Base-by-base conservation (phyloP, 2,888 invertebrate genomes). In the Bellardia pandia region DNA sequence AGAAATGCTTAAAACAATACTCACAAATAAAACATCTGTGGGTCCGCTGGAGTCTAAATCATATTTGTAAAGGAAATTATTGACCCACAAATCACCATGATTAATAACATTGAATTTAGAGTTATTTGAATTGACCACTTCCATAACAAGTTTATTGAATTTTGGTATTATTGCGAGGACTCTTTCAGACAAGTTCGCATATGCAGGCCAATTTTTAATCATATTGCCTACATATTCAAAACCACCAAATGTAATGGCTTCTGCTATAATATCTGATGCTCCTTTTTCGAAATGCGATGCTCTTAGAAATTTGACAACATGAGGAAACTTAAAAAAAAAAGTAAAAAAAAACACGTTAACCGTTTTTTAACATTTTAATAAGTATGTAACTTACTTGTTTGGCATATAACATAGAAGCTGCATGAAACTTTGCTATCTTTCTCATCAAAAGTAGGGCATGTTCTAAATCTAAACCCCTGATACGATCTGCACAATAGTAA, bases 341-440 rank as follows among this genome's bases (percentile, higher is more conserved):
- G 23, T 23, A 23, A 23, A 23, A 23, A 23, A 23, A 23, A 23
- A 23, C 23, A 23, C 23, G 23, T 23, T 23, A 23, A 23, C 23
- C 23, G 23, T 0, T 23, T 23, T 23, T 23, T 23, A 23, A 23
- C 23, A 23, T 23, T 13, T 33, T 13, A 64, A 48, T 37, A 60
- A 33, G 30, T 48, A n/a, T n/a, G n/a, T n/a, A 33, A 79, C 58
- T 86, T 75, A 90, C 95, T 92, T 94, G 94, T 90, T 94, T 94
- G 69, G 92, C 93, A 76, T 95, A 89, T 42, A 94, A 92, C 86
- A 95, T 94, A 0, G 95, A 95, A 14, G 94, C 92, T 0, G 94
- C 95, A 90, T 95, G 95, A 89, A 95, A 94, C 89, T 93, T 93
- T 0, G 94, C 95, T 88, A 95, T 89, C 90, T 94, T 91, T 2